A percentile compares a stretch with the other conserved stretches of the same genome.
phyloP scores from a whole-genome alignment of 2,797 vertebrate species.

The Myotis pilosus region DNA sequence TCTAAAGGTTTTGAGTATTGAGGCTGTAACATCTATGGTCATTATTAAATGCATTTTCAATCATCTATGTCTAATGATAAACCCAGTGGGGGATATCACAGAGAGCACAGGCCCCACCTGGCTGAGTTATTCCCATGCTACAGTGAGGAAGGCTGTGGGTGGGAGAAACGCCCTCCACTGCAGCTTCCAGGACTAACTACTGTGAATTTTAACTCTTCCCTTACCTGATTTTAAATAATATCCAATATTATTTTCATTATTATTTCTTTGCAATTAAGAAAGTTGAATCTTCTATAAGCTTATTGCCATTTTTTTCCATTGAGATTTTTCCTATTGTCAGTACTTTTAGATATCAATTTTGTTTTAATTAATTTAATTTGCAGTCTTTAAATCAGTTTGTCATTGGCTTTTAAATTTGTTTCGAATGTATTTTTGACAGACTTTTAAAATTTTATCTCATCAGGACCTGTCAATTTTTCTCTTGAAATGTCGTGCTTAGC shows the following conservation, averaged over 20 bases:
- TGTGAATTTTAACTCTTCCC: background rate
- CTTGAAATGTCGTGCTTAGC: background rate
- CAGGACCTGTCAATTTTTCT: conserved; percentile 9
- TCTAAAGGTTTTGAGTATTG: background rate
- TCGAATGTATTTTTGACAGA: background rate
- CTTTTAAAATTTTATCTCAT: conserved; percentile 2
- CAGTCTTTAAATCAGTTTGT: background rate
- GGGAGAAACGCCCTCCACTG: background rate
- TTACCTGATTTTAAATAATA: background rate
- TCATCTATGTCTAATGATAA: background rate
- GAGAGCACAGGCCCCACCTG: accelerated
- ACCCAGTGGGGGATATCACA: background rate
- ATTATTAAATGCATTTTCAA: background rate
- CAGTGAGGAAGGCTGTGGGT: background rate
- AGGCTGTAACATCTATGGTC: background rate
- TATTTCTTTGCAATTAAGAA: conserved; percentile 11
- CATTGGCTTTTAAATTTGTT: background rate
- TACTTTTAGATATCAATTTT: background rate
- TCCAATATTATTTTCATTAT: background rate
- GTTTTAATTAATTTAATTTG: background rate
- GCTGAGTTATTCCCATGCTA: background rate
- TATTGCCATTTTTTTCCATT: background rate
- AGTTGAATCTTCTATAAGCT: background rate
- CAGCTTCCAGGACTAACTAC: background rate
- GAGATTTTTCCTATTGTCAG: background rate